Base-by-base conservation (phyloP, 2,797 vertebrate genomes). In the Smutsia gigantea region DNA sequence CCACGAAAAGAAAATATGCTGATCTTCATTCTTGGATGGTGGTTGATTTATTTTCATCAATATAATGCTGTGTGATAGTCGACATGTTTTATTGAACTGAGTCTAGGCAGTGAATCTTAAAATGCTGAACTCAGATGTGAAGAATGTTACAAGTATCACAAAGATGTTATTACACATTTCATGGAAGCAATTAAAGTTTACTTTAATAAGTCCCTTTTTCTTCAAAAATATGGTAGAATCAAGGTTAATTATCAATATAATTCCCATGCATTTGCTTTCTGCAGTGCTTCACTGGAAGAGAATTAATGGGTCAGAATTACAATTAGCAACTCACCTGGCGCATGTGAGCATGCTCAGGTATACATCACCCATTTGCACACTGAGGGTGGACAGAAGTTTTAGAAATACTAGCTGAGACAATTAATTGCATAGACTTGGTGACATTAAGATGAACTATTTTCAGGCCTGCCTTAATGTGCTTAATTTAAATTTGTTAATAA, bases 31-130 rank as follows among this genome's bases (percentile, higher is more conserved):
- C 89, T 87, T 87, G 55, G 68, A 86, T 92, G 89, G 86, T 23
- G 0, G 74, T 49, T 93, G 96, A 94, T 97, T 82, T 93, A 81
- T 96, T 93, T 95, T 96, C 69, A 96, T 96, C 18, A 19, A 84
- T 96, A 71, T 13, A 77, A 78, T 77, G 34, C 64, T 94, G 59
- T 93, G 85, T 88, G 69, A 37, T 8, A 94, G 90, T 79, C 86
- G 96, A 93, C 53, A 34, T 8, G 14, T 55, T 96, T 64, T 85
- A 93, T 75, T 84, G 34, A 75, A 81, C 78, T 77, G 59, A 93
- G 34, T 34, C 29, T 66, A 71, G 72, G 88, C 11, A 92, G 42
- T 55, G 46, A 95, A 86, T 91, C 64, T 81, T 92, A 87, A 37
- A 49, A 55, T 77, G 66, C 49, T 90, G 21, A 86, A 19, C 69